Conservation (phyloP, 1,140 invertebrate genomes). For the Drosophila nigrodunni region DNA sequence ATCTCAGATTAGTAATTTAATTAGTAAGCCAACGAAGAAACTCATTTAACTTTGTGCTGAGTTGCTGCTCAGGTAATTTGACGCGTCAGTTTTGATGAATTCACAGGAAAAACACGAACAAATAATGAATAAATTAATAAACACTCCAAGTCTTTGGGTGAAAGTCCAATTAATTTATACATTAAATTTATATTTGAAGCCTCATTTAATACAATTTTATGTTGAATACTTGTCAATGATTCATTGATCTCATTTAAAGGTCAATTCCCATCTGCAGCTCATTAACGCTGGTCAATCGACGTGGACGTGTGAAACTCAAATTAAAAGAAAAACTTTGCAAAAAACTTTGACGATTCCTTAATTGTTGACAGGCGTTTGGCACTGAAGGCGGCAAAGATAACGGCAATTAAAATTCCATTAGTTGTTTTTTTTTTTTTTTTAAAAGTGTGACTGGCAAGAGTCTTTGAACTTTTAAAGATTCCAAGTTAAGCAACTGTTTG, state of each 20-base stretch:
- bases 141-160: neutral
- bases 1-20: slow-evolving; percentile 59
- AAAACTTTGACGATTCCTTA: slow-evolving; percentile 18
- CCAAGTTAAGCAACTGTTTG: neutral
- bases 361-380: slow-evolving; percentile 3
- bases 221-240: slow-evolving; percentile 12
- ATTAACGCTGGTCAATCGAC: slow-evolving; percentile 32
- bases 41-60: slow-evolving; percentile 59
- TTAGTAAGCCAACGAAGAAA: slow-evolving; percentile 35
- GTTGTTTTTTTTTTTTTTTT: neutral
- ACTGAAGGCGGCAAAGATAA: neutral
- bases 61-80: slow-evolving; percentile 10
- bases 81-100: slow-evolving; percentile 18
- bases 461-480: neutral
- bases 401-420: slow-evolving; percentile 17
- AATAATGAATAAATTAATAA: slow-evolving; percentile 11
- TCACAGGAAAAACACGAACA: slow-evolving; percentile 9
- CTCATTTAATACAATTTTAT: slow-evolving; percentile 16
- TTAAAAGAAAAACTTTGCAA: slow-evolving; percentile 24
- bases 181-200: slow-evolving; percentile 34
- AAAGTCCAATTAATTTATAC: neutral
- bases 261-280: slow-evolving; percentile 9
- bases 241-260: slow-evolving; percentile 14
- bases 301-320: slow-evolving; percentile 29
- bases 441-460: neutral